Percentiles rank a stretch among this genome's conserved stretches.
These are phyloP conservation scores for Stratiomys singularior DNA, from an alignment of 2,888 invertebrate genomes.

Conservation along the genomic window DNA sequence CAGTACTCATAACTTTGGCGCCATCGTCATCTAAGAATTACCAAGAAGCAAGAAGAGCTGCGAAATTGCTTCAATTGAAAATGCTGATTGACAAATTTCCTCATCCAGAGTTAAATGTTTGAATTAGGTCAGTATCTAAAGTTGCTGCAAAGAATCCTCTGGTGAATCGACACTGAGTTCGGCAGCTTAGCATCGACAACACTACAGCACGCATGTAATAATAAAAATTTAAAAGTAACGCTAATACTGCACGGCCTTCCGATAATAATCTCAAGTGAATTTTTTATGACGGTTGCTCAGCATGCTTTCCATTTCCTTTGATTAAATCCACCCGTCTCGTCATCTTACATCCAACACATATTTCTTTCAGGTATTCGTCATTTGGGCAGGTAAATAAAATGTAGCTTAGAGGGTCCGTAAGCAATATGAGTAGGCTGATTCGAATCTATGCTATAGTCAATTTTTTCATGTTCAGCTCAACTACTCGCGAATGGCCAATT, in stretches of 20 bases:
- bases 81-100: too few relatives aligned
- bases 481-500: constrained; percentile 9
- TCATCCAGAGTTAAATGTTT: too few relatives aligned
- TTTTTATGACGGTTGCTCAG: constrained; percentile 27
- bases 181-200: neutral
- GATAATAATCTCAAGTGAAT: constrained; percentile 38
- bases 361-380: neutral
- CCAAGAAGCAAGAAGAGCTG: too few relatives aligned
- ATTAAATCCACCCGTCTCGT: constrained; percentile 36
- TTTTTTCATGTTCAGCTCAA: constrained; percentile 12
- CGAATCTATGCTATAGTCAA: constrained; percentile 4
- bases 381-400: constrained; percentile 13
- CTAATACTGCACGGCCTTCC: constrained; percentile 37
- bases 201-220: neutral
- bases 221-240: constrained; percentile 26
- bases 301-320: constrained; percentile 44
- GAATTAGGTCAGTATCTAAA: too few relatives aligned
- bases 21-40: too few relatives aligned
- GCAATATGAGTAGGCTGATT: constrained; percentile 5
- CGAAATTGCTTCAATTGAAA: too few relatives aligned
- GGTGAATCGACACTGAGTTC: neutral
- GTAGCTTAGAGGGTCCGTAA: constrained; percentile 11
- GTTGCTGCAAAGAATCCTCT: neutral
- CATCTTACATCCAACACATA: neutral
- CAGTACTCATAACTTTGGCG: too few relatives aligned